Evolutionary conservation across 1,140 invertebrate genomes (phyloP).

Genomic region (Pogonomyrmex barbatus): DNA sequence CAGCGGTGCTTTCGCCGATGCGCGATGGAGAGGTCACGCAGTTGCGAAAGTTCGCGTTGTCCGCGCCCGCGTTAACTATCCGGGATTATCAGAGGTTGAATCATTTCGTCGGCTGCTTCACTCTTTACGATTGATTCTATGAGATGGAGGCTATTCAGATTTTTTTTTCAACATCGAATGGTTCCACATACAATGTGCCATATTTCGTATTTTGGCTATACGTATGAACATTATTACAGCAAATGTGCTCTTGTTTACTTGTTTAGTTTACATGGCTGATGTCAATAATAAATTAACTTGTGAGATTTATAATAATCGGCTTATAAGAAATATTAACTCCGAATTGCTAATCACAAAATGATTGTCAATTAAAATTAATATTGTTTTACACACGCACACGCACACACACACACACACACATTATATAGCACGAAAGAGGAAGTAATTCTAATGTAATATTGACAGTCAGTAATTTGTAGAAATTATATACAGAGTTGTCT

Average conservation of each 20-base stretch:
- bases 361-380: slow-evolving; percentile 56
- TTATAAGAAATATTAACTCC: slow-evolving; percentile 48
- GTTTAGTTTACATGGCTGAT: slow-evolving; percentile 16
- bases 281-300: slow-evolving; percentile 43
- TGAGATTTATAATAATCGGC: slow-evolving; percentile 46
- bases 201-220: slow-evolving; percentile 36
- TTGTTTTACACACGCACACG: background rate
- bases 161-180: background rate
- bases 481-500: background rate
- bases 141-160: background rate
- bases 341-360: slow-evolving; percentile 9
- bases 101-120: slow-evolving; percentile 19
- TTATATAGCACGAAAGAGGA: background rate
- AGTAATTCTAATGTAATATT: background rate
- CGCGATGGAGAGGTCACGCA: slow-evolving; percentile 62
- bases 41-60: slow-evolving; percentile 58
- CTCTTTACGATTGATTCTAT: slow-evolving; percentile 23
- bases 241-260: background rate
- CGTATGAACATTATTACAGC: background rate
- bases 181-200: background rate
- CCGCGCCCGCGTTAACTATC: slow-evolving; percentile 66
- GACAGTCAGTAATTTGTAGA: background rate
- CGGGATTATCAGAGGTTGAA: slow-evolving; percentile 51
- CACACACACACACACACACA: background rate
- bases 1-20: slow-evolving; percentile 75